phyloP scores from a whole-genome alignment of 2,113 vertebrate species.

The Pitta sordida region DNA sequence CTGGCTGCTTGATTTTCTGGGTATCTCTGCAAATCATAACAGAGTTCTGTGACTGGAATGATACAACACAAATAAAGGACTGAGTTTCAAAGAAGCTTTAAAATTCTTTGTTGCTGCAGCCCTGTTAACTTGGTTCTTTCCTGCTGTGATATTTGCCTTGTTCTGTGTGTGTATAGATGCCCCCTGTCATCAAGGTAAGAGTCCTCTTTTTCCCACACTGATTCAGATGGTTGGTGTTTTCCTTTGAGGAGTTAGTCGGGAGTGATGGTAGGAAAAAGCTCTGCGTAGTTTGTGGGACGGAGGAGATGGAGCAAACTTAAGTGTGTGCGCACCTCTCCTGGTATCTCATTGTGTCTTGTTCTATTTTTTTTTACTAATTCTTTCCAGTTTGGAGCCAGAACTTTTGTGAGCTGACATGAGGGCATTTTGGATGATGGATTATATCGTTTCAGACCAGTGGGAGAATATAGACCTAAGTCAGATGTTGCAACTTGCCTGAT shows the following conservation, averaged over 20 bases:
- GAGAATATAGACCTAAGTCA: neutral
- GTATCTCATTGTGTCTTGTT: neutral
- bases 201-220: neutral
- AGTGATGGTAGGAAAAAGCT: neutral
- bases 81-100: neutral
- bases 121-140: neutral
- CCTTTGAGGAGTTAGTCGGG: neutral
- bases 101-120: neutral
- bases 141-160: neutral
- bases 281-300: neutral
- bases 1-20: neutral
- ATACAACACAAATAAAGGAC: neutral
- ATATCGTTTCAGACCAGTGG: slow-evolving; percentile 12
- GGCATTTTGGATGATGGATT: slow-evolving; percentile 41
- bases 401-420: slow-evolving; percentile 8
- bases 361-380: neutral
- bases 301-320: neutral
- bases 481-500: slow-evolving; percentile 25
- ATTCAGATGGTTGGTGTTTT: neutral
- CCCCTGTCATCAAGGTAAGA: neutral
- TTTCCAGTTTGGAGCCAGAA: neutral
- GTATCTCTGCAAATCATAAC: neutral
- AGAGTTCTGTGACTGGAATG: neutral
- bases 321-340: neutral
- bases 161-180: neutral